A percentile compares a stretch with the other conserved stretches of the same genome.
Conservation (phyloP, 1,140 invertebrate genomes). For the Frieseomelitta varia region DNA sequence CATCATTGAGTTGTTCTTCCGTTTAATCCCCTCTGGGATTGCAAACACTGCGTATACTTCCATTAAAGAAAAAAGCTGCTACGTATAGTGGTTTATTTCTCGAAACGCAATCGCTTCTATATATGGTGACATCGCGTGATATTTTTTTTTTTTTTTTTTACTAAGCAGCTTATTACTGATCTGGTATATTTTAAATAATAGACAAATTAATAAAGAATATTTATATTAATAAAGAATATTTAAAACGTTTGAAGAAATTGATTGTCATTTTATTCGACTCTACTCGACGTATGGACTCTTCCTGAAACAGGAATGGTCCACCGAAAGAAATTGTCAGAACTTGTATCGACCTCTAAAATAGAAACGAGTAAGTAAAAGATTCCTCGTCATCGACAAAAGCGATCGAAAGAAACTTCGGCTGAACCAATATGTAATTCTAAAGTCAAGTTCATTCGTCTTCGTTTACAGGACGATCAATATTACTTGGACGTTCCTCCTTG, state of each 20-base stretch:
- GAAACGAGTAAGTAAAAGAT: neutral
- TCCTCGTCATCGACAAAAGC: neutral
- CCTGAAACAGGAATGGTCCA: neutral
- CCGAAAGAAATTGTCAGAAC: neutral
- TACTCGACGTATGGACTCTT: neutral
- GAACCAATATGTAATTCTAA: no score
- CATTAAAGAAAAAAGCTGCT: neutral
- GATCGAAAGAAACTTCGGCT: neutral
- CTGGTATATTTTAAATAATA: neutral
- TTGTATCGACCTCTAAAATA: neutral
- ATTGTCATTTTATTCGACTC: neutral
- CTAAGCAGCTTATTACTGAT: neutral
- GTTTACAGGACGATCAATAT: neutral
- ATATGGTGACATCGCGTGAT: neutral
- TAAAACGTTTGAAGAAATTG: no score
- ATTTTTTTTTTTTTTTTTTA: neutral
- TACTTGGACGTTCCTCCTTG: neutral
- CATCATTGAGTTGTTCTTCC: neutral
- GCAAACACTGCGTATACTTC: neutral
- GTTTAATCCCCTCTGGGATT: neutral
- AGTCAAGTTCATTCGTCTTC: neutral
- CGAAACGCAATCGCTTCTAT: neutral
- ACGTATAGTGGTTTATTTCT: neutral
- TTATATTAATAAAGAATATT: no score
- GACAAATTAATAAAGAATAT: neutral